Evolutionary conservation across 2,797 vertebrate species (phyloP), one percentile per base, ranked within the genome.

Genomic region (Lepilemur septentrionalis): DNA sequence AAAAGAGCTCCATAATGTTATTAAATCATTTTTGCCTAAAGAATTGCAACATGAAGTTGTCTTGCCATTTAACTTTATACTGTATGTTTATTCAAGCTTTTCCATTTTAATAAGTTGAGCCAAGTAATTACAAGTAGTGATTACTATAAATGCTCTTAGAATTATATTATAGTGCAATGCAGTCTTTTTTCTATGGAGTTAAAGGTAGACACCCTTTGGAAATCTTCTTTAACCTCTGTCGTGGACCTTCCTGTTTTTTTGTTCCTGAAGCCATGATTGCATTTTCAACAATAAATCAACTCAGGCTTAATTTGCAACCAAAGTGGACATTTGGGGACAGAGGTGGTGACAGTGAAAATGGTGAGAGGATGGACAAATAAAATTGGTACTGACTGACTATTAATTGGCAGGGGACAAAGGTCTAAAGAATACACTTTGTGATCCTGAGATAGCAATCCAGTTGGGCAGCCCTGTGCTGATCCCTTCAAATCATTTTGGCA

Each of bases 21-120:
- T 48, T 63, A 78, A 78, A 97, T 98, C 96, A 97, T 96, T 97
- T 97, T 88, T 98, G 92, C 97, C 95, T 97, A 63, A 98, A 97
- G 90, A 97, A 89, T 96, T 97, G 97, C 84, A 95, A 92, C 94
- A 67, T 97, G 97, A 0, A 90, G 75, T 95, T 69, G 93, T 97
- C 57, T 80, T 97, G 95, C 93, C 93, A 30, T 96, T 97, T 97
- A 94, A 84, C 61, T 97, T 97, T 97, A 81, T 97, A 43, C 69
- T 89, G 87, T 88, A 6, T 94, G 65, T 94, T 87, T 95, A 35
- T 94, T 96, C 72, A 84, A 61, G 41, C 79, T 96, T 89, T 93
- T 90, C 70, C 91, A 91, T 98, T 95, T 94, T 85, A 85, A 52
- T 93, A 84, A 94, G 69, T 79, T 89, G 95, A 96, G 95, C 88